Evolutionary conservation across 1,140 invertebrate genomes (phyloP), one percentile per base, ranked within the genome.

Genomic region (Aphelinus atriplicis): DNA sequence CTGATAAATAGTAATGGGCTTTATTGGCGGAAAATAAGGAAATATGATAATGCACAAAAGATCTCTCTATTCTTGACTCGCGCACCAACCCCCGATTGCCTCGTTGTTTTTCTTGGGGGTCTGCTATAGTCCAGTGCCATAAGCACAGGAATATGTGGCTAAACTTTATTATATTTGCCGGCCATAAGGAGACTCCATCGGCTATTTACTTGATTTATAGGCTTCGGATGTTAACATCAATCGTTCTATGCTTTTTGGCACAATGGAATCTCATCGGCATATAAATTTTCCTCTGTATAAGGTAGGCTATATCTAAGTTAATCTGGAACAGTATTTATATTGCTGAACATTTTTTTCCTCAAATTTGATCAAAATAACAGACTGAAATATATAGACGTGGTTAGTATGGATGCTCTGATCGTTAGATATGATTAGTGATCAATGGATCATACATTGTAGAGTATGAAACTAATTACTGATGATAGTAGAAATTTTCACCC

Each of bases 1-100:
- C 84, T 87, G 87, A 87, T 88, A 87, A 88, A 87, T 87, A 88
- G 87, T 87, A 87, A 88, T 87, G 84, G 85, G 78, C 83, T 85
- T 87, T 87, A 88, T 87, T 86, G 85, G 86, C 82, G 84, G 82
- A 87, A 86, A 87, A 88, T 88, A 85, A 88, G 86, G 79, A 88
- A 86, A 87, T 87, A 88, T 86, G 84, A 87, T 81, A 79, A 80
- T 80, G 78, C 71, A 69, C 72, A 45, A 43, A 45, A 26, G 73
- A 82, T 82, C 80, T 81, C 82, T 80, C 77, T 84, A 80, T 81
- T 81, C 79, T 82, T 81, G 53, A 63, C 62, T 69, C 47, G 53
- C 48, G 60, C 68, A 71, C 69, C 69, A 65, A 77, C 63, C 71
- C 58, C 45, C 68, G 78, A 73, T 68, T 77, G 73, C 77, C 78